Evolutionary conservation across 2,113 vertebrate genomes (phyloP), one percentile per base, ranked within the genome.

Genomic region (Herpetotheres cachinnans): DNA sequence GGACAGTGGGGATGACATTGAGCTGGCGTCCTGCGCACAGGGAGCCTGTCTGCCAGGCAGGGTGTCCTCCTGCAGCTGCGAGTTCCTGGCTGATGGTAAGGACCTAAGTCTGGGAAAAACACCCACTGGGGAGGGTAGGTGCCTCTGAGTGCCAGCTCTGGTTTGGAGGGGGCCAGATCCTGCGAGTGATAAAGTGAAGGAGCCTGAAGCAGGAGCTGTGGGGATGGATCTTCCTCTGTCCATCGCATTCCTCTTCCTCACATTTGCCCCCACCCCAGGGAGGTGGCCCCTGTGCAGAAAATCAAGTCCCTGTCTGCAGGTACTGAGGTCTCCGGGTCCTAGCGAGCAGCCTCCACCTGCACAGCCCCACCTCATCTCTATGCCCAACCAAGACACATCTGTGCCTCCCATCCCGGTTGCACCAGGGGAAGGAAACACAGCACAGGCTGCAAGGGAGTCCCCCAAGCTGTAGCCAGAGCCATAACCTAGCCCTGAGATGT

Each of bases 1-100:
- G 79, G 99, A 99, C 98, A 99, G 99, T 1, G 99, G 99, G 55
- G 99, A 99, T 2, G 99, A 99, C 93, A 98, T 99, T 1, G 99
- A 99, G 97, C 98, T 99, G 91, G 97, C 98, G 17, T 99, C 99
- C n/a, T 99, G 99, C 62, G 95, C 97, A 18, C 99, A 98, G 49
- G 99, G 99, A 76, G 97, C 98, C 90, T 98, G 98, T 91, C 98
- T 96, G 98, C 98, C 97, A 54, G 98, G 99, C 97, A 98, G 98
- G 40, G 98, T 98, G 85, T 97, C 99, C 66, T 99, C 99, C 29
- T 99, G 99, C 97, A 99, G 99, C 98, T 99, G 99, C 24, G 99
- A 99, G 97, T 98, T 99, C 74, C 98, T 99, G 82, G 98, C 99
- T 10, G 99, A 99, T 0, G 99, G 99, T 99, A 98, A 97, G 98